Evolutionary conservation across 1,140 invertebrate genomes (phyloP).

Genomic region (Drosophila burlai): DNA sequence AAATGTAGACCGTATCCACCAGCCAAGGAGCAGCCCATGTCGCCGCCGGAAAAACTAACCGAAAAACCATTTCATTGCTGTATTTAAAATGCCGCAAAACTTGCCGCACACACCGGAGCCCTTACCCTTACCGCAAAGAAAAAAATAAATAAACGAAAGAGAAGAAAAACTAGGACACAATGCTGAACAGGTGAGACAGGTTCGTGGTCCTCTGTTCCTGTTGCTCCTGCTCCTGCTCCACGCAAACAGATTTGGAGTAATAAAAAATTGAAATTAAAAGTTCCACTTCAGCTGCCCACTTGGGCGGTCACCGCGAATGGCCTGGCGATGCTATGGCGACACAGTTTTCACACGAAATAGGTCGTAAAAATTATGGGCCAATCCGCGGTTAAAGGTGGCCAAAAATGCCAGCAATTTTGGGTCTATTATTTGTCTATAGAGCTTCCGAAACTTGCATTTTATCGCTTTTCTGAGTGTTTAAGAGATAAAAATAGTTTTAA

Average conservation of each 20-base stretch:
- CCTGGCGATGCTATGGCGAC: constrained; percentile 46
- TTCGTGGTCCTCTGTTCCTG: constrained; percentile 1
- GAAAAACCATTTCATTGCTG: constrained; percentile 71
- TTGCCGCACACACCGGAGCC: constrained; percentile 24
- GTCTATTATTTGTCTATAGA: not conserved
- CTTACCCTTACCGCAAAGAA: not conserved
- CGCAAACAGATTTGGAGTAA: constrained; percentile 75
- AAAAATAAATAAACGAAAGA: not conserved
- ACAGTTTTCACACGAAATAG: constrained; percentile 76
- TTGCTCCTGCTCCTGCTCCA: constrained; percentile 10
- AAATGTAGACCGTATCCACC: constrained; percentile 60
- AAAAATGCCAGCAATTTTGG: constrained; percentile 20
- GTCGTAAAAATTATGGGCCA: constrained; percentile 77
- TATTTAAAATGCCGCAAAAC: constrained; percentile 60
- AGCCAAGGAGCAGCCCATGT: constrained; percentile 14
- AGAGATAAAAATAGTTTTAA: not conserved
- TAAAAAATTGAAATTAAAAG: constrained; percentile 83
- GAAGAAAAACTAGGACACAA: constrained; percentile 27
- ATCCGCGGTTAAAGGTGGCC: constrained; percentile 24
- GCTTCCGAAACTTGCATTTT: not conserved
- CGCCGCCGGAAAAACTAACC: constrained; percentile 40
- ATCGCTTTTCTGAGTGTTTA: not conserved
- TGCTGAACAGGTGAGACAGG: constrained; percentile 60
- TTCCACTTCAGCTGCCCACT: constrained; percentile 61
- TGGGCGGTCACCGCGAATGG: constrained; percentile 35